Evolutionary conservation across 1,140 invertebrate species (phyloP).

Genomic region (Papilio xuthus): DNA sequence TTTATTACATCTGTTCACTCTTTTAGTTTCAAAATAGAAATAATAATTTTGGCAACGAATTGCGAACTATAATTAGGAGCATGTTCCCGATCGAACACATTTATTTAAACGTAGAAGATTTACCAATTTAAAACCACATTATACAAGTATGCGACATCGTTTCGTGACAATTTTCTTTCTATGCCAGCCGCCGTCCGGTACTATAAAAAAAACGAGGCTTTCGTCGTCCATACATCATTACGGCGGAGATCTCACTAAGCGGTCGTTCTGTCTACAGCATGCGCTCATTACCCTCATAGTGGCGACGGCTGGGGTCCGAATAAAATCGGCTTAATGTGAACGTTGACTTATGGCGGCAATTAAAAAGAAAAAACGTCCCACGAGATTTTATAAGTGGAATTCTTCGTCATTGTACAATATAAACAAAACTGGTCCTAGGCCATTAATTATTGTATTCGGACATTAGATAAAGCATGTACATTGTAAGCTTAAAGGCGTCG

Average conservation of each 20-base stretch:
- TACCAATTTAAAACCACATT: conserved; percentile 31
- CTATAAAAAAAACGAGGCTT: conserved; percentile 37
- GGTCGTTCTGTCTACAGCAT: conserved; percentile 48
- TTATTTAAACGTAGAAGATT: conserved; percentile 43
- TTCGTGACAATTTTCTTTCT: conserved; percentile 37
- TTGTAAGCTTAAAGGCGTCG: conserved; percentile 14
- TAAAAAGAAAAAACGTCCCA: conserved; percentile 27
- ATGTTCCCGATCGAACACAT: conserved; percentile 45
- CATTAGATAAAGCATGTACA: background rate
- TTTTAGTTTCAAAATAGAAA: conserved; percentile 27
- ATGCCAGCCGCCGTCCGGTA: conserved; percentile 35
- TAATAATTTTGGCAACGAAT: conserved; percentile 58
- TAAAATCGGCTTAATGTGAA: conserved; percentile 46
- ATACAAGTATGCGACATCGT: conserved; percentile 37
- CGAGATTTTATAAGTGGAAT: conserved; percentile 19
- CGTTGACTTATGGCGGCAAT: conserved; percentile 35
- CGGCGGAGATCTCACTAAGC: conserved; percentile 52
- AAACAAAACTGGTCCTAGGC: conserved; percentile 14
- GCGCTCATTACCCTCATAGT: conserved; percentile 42
- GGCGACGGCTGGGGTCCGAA: conserved; percentile 30
- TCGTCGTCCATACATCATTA: conserved; percentile 37
- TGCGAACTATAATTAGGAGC: conserved; percentile 60
- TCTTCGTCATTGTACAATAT: background rate
- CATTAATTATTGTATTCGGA: conserved; percentile 16
- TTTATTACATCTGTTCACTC: conserved; percentile 41